These are phyloP conservation scores for Pedionomus torquatus DNA, from an alignment of 2,113 vertebrate species.

Conservation along the genomic window DNA sequence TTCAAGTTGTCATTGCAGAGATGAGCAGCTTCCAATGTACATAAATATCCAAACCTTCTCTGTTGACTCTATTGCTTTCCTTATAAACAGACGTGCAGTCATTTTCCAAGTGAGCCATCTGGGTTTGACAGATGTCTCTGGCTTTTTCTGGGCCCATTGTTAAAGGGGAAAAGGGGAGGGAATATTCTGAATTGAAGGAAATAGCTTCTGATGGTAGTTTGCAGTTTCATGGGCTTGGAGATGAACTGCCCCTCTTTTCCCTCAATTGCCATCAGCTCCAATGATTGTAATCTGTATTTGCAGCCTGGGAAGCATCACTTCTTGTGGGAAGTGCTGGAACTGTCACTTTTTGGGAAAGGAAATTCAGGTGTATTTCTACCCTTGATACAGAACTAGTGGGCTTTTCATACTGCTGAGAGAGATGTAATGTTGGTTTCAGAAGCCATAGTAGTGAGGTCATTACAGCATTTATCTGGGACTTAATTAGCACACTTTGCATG, in stretches of 20 bases:
- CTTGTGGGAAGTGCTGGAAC: background rate
- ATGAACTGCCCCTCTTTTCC: slow-evolving; percentile 50
- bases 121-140: slow-evolving; percentile 68
- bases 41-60: slow-evolving; percentile 26
- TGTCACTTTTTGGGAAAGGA: background rate
- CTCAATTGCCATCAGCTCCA: slow-evolving; percentile 55
- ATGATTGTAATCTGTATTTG: slow-evolving; percentile 4
- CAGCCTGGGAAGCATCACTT: background rate
- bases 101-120: slow-evolving; percentile 68
- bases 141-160: slow-evolving; percentile 68
- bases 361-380: background rate
- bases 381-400: background rate
- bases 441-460: background rate
- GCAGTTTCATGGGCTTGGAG: slow-evolving; percentile 58
- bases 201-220: slow-evolving; percentile 58
- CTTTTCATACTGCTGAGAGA: background rate
- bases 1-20: background rate
- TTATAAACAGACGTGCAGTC: slow-evolving; percentile 8
- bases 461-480: background rate
- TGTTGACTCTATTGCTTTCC: slow-evolving; percentile 40
- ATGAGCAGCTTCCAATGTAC: background rate
- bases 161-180: slow-evolving; percentile 51
- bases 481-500: background rate
- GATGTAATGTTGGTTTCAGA: background rate
- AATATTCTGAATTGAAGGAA: slow-evolving; percentile 67